A percentile compares a stretch with the other conserved stretches of the same genome.
Conservation (phyloP, 2,888 invertebrate genomes). For the Ischnus inquisitorius region DNA sequence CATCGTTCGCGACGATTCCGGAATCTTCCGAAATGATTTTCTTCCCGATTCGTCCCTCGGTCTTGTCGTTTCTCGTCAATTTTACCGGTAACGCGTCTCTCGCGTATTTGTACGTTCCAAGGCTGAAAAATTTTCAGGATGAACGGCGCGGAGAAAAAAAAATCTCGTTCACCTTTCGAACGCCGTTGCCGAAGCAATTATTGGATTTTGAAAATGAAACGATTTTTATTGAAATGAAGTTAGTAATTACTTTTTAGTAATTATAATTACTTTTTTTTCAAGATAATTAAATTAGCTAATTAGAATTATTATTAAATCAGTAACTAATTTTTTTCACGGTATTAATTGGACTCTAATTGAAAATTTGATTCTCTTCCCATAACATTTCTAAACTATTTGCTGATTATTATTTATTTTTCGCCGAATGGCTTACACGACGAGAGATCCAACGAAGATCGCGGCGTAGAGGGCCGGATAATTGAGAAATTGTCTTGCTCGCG, state of each 20-base stretch:
- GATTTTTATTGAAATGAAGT: neutral
- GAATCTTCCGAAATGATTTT: conserved; percentile 11
- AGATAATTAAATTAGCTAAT: no score
- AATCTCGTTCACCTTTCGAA: neutral
- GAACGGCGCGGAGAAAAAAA: neutral
- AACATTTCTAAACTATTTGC: neutral
- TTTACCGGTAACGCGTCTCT: conserved; percentile 31
- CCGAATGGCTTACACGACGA: conserved; percentile 48
- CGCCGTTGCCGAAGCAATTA: neutral
- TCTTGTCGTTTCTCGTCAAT: conserved; percentile 26
- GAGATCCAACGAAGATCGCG: conserved; percentile 24
- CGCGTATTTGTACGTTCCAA: conserved; percentile 41
- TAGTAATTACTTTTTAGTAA: neutral
- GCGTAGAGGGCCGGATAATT: conserved; percentile 36
- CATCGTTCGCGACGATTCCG: conserved; percentile 35
- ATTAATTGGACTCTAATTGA: neutral
- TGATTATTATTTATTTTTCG: neutral
- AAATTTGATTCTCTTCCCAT: neutral
- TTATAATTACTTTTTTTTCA: neutral
- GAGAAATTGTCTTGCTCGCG: conserved; percentile 21
- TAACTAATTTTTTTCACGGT: neutral
- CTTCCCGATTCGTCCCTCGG: conserved; percentile 23
- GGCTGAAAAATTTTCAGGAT: conserved; percentile 40
- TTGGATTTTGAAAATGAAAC: neutral
- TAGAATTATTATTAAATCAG: no score